Base-by-base conservation (phyloP, 1,140 invertebrate species). In the Scylla paramamosain region DNA sequence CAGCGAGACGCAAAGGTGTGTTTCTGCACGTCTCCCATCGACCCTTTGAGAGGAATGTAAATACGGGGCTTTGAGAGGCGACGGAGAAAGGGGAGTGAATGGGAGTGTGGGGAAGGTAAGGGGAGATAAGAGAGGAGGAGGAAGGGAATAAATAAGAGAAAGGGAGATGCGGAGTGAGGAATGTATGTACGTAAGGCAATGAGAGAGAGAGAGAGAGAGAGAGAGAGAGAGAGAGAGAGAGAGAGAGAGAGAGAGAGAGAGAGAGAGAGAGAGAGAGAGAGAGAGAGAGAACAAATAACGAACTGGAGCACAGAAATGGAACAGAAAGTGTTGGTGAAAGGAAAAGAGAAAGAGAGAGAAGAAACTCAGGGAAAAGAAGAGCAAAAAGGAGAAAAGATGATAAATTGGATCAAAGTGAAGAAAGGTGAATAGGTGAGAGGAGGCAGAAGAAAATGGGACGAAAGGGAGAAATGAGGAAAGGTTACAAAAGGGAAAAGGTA, bases 121-220 rank as follows among this genome's bases (percentile, higher is more conserved):
- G n/a, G 25, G 67, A 77, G 67, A 77, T n/a, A 77, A 7, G 67
- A 77, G 10, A n/a, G 67, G 8, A 20, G 2, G 67, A 7, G 67
- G 3, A n/a, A n/a, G n/a, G 67, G 67, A 77, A 77, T 7, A 77
- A n/a, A n/a, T 77, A 77, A 3, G 67, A n/a, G 25, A 77, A n/a
- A n/a, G 67, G 25, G 25, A n/a, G 67, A 77, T n/a, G n/a, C 52
- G 25, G 67, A 77, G 67, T 59, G 52, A 77, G 25, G 67, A 20
- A 77, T 77, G 20, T 77, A n/a, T 7, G 52, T 77, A n/a, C 6
- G 0, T n/a, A 59, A 20, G 25, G 67, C 20, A n/a, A n/a, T 20
- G 67, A n/a, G n/a, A 77, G 67, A 77, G 67, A n/a, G 67, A 77
- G 20, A 77, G 67, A 77, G 67, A 77, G 67, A n/a, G 67, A 77